Base-by-base conservation (phyloP, 2,113 vertebrate genomes). In the Strix aluco region DNA sequence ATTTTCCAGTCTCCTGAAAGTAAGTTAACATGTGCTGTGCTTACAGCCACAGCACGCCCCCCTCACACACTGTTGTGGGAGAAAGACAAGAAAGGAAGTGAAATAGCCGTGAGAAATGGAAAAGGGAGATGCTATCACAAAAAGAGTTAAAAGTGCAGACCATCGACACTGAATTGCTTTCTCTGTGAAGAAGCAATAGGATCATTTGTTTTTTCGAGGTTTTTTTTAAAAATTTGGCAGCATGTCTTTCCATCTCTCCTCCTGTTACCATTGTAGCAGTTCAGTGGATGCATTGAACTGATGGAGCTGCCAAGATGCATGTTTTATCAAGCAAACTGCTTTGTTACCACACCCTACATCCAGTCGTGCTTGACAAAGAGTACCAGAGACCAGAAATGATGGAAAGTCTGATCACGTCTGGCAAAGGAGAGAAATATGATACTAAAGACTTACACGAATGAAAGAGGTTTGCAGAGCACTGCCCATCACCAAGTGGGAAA, bases 261-360 rank as follows among this genome's bases (percentile, higher is more conserved):
- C 34, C 84, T 30, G 23, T 82, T 70, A 69, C 30, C 38, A 44
- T 5, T 63, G 47, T 34, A 73, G n/a, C 62, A 70, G 62, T 58
- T 77, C 55, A 84, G 63, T 4, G 10, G 46, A 54, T 32, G 21
- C 46, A 70, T 30, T 14, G 58, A 90, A 40, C 42, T 38, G 42
- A 22, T 30, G 38, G 51, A 85, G 55, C 55, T 2, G 1, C 57
- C 0, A 0, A 74, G 77, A 81, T 27, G 52, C 8, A 38, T 0
- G 3, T 67, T 91, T 67, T 44, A 87, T 57, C 38, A 63, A 72
- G 44, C 29, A 84, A 73, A 79, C 38, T 21, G 47, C 84, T 84
- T 81, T 78, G 47, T 79, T 89, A 67, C 66, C 32, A n/a, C 38
- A 29, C 62, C 73, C 91, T 63, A 44, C 30, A 71, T 13, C 49